Evolutionary conservation across 2,888 invertebrate species (phyloP).

Genomic region (Dolomedes plantarius): DNA sequence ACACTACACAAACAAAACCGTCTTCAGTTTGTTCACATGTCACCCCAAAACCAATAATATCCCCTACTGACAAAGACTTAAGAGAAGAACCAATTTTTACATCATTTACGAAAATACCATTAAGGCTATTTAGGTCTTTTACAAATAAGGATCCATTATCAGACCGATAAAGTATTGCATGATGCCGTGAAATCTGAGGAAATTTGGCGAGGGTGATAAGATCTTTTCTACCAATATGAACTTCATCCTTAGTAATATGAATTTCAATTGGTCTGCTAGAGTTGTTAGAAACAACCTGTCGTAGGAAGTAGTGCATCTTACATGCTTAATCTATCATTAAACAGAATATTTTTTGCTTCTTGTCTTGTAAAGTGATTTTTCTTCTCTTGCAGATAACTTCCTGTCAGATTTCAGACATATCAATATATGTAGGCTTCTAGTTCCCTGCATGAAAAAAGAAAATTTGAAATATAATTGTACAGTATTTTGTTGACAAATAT

Average conservation of each 20-base stretch:
- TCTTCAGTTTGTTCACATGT: neutral
- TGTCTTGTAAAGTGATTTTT: too few species aligned
- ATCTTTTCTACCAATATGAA: slow-evolving; percentile 21
- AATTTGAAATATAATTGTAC: too few species aligned
- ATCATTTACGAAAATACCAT: slow-evolving; percentile 56
- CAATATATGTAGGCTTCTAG: too few species aligned
- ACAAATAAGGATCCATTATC: slow-evolving; percentile 20
- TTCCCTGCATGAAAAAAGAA: too few species aligned
- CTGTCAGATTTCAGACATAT: too few species aligned
- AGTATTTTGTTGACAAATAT: too few species aligned
- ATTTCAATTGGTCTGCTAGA: slow-evolving; percentile 22
- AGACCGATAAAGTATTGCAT: slow-evolving; percentile 28
- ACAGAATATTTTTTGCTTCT: too few species aligned
- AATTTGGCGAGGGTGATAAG: neutral
- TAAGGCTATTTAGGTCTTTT: slow-evolving; percentile 40
- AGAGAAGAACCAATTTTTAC: slow-evolving; percentile 1
- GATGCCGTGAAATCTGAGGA: slow-evolving; percentile 37
- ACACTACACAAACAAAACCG: slow-evolving; percentile 20
- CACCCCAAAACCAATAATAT: slow-evolving; percentile 37
- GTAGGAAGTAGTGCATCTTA: slow-evolving; percentile 29
- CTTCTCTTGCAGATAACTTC: too few species aligned
- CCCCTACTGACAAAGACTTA: neutral
- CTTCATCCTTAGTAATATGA: slow-evolving; percentile 18
- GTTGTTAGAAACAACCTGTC: neutral
- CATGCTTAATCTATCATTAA: too few species aligned